Conservation (phyloP, 1,140 invertebrate species). For the Akabosia matsudoensis region DNA sequence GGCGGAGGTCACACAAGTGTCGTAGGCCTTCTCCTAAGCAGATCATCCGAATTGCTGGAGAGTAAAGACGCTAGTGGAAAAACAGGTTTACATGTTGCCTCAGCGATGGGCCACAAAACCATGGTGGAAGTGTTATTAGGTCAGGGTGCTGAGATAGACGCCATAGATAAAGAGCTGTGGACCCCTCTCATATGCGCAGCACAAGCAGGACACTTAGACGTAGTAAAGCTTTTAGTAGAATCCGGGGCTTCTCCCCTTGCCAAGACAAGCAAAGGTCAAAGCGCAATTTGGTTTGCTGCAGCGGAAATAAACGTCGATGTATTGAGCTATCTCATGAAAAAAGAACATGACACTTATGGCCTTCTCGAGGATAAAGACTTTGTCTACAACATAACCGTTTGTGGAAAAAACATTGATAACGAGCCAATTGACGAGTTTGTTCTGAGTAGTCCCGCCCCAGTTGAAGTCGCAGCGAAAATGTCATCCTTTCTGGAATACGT, state of each 20-base stretch:
- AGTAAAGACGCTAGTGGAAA: conserved; percentile 89
- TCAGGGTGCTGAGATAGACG: conserved; percentile 96
- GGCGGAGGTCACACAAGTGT: conserved; percentile 92
- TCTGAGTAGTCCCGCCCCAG: conserved; percentile 89
- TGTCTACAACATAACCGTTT: conserved; percentile 96
- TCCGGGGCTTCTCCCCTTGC: conserved; percentile 89
- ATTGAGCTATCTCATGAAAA: conserved; percentile 90
- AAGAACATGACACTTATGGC: conserved; percentile 92
- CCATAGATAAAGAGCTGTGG: conserved; percentile 94
- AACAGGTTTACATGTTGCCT: conserved; percentile 91
- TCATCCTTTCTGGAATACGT: not conserved
- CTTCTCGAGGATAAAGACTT: conserved; percentile 97
- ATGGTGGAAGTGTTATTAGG: conserved; percentile 95
- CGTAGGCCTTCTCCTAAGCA: conserved; percentile 84
- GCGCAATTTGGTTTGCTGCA: conserved; percentile 94
- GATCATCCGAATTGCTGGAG: conserved; percentile 86
- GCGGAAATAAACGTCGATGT: conserved; percentile 93
- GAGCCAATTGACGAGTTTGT: conserved; percentile 95
- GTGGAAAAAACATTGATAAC: conserved; percentile 93
- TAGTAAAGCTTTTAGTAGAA: conserved; percentile 89
- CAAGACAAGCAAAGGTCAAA: conserved; percentile 86
- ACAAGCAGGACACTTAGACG: conserved; percentile 87
- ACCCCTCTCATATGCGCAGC: conserved; percentile 93
- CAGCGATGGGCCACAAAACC: conserved; percentile 90
- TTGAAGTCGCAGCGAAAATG: conserved; percentile 85